Evolutionary conservation across 2,888 invertebrate genomes (phyloP), one percentile per base, ranked within the genome.

Genomic region (Periphyllus acericola): DNA sequence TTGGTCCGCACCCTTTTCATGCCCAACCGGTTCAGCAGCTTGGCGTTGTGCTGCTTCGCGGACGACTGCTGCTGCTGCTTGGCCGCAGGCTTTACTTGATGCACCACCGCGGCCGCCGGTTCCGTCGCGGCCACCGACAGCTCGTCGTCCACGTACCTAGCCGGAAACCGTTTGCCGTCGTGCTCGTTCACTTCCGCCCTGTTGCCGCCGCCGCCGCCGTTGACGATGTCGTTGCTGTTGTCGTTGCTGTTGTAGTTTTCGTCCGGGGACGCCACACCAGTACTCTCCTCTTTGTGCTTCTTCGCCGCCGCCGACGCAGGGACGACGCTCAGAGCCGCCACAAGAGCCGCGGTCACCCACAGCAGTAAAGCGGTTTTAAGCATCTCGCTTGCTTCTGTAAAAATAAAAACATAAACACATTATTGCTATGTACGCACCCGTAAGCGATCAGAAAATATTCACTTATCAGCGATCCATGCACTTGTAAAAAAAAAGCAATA

Each of bases 1-100:
- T 40, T 81, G 74, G 81, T 87, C 90, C 94, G 93, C 80, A 96
- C 93, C 90, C 95, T 95, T 89, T 94, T 93, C 89, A 96, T 92
- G 32, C 96, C 96, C 84, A 96, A 93, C 89, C 95, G 95, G 91
- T 95, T 94, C 89, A 95, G 93, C 9, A 95, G 93, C 55, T 95
- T 94, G 90, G 95, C 95, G 89, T 95, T 95, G 81, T 87, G 87
- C 66, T 75, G 81, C 34, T 86, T 86, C 1, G 46, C 46, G 46
- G 4, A 3, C 90, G 93, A 84, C 71, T 87, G 83, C 81, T 83
- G 66, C 14, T 14, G 46, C 83, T 74, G 40, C n/a, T 60, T 75
- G 40, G 74, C 9, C n/a, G 71, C 8, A 60, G 84, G 19, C 17
- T 84, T 76, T 3, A 19, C n/a, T 36, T n/a, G n/a, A n/a, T n/a